phyloP scores from a whole-genome alignment of 2,113 vertebrate species.

The Anser brachyrhynchus region DNA sequence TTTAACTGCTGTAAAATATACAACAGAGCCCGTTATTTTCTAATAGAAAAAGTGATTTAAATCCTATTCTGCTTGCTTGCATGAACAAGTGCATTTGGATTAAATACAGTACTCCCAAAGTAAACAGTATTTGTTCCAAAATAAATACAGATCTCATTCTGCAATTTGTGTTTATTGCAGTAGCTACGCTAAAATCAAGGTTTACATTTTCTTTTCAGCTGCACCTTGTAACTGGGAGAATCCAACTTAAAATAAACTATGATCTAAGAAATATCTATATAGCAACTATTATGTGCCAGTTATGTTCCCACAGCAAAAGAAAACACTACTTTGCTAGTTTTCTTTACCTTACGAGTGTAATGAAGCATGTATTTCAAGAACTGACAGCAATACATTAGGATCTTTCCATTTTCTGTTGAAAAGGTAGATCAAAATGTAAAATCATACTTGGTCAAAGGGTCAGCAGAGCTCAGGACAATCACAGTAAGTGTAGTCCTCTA shows the following conservation, averaged over 20 bases:
- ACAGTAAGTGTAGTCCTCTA: not conserved
- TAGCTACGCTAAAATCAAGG: not conserved
- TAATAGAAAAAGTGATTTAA: slow-evolving; percentile 19
- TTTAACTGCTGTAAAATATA: not conserved
- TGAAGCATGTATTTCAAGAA: not conserved
- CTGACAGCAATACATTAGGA: not conserved
- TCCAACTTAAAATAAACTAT: slow-evolving; percentile 13
- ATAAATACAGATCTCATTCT: slow-evolving; percentile 26
- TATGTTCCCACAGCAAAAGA: not conserved
- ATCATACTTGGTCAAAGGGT: not conserved
- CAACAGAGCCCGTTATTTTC: not conserved
- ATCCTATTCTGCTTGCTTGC: not conserved
- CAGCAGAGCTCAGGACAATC: not conserved
- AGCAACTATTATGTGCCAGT: not conserved
- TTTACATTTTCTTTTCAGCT: slow-evolving; percentile 35
- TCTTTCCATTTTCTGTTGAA: not conserved
- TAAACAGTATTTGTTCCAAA: slow-evolving; percentile 28
- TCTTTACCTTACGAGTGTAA: not conserved
- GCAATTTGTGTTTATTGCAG: slow-evolving; percentile 21
- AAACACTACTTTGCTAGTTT: not conserved
- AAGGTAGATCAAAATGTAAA: not conserved
- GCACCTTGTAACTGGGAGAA: slow-evolving; percentile 22
- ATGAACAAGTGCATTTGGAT: not conserved
- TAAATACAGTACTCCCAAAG: not conserved
- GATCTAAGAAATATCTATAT: not conserved